phyloP scores from a whole-genome alignment of 2,113 vertebrate species.

The Danio rerio region GRCz12tu NC_133180.1:18762001-18762500 shows the following conservation, averaged over 20 bases:
- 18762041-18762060: too few species aligned
- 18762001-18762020: too few species aligned
- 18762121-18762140: too few species aligned
- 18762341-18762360: neutral
- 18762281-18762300: neutral
- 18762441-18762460: neutral
- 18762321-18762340: neutral
- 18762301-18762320: neutral
- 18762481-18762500: too few species aligned
- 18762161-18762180: neutral
- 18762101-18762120: too few species aligned
- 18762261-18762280: neutral
- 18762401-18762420: neutral
- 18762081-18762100: too few species aligned
- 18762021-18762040: too few species aligned
- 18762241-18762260: neutral
- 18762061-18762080: too few species aligned
- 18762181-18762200: neutral
- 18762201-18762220: neutral
- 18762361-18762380: slow-evolving; percentile 2
- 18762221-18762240: too few species aligned
- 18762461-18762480: neutral
- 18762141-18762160: neutral
- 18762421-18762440: neutral
- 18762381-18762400: neutral